Evolutionary conservation across 2,797 vertebrate genomes (phyloP).

Genomic region (Rhinophrynus dorsalis): DNA sequence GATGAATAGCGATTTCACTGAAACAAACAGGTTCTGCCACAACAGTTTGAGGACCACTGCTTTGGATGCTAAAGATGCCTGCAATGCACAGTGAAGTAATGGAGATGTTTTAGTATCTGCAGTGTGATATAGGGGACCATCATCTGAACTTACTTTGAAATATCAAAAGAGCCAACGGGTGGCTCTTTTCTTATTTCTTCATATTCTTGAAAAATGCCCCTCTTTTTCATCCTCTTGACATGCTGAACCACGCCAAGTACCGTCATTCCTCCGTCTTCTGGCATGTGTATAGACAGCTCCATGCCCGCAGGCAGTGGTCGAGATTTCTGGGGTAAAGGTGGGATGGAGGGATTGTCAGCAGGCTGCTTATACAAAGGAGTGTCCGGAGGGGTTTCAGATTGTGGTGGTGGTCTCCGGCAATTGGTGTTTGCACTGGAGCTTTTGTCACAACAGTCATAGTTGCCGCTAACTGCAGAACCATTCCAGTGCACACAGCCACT

Average conservation of each 20-base stretch:
- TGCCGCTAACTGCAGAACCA: constrained; percentile 62
- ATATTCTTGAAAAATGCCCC: constrained; percentile 83
- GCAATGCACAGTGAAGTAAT: too few species aligned
- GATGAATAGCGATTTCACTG: too few species aligned
- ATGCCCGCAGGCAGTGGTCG: constrained; percentile 67
- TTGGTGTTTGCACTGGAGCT: constrained; percentile 66
- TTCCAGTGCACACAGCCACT: constrained; percentile 68
- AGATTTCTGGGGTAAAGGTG: constrained; percentile 79
- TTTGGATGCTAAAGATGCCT: too few species aligned
- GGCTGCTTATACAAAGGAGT: constrained; percentile 66
- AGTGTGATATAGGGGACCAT: too few species aligned
- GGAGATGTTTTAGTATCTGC: too few species aligned
- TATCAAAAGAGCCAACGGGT: constrained; percentile 77
- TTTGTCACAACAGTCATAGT: constrained; percentile 53
- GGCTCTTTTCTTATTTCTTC: constrained; percentile 83
- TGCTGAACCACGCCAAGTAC: constrained; percentile 75
- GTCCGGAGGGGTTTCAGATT: constrained; percentile 77
- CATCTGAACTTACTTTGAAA: constrained; percentile 80
- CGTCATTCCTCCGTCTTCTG: constrained; percentile 73
- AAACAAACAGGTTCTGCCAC: too few species aligned
- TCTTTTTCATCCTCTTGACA: constrained; percentile 77
- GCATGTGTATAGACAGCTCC: constrained; percentile 73
- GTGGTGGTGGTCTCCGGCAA: constrained; percentile 69
- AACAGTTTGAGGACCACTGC: too few species aligned
- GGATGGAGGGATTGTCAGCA: constrained; percentile 57